phyloP scores from a whole-genome alignment of 2,113 vertebrate genomes.

The Pelusios castaneus region DNA sequence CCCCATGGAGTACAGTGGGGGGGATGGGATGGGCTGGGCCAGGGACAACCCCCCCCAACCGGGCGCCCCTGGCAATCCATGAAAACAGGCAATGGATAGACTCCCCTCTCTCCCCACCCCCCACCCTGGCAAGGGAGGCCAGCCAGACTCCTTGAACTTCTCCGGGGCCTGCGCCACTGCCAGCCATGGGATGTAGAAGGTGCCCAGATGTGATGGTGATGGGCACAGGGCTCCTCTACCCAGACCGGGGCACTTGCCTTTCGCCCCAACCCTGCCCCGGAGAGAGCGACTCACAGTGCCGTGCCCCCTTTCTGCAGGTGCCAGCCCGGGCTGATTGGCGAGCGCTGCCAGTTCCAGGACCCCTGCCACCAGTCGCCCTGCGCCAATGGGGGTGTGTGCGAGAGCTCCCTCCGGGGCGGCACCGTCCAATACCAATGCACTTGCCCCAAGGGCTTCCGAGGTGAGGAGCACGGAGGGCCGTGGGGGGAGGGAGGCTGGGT shows the following conservation, averaged over 20 bases:
- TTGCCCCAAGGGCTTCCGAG: conserved; percentile 90
- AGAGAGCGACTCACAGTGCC: too few species aligned
- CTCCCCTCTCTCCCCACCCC: neutral
- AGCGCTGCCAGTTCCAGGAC: conserved; percentile 86
- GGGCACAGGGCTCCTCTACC: neutral
- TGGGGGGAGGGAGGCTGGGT: neutral
- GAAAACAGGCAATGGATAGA: neutral
- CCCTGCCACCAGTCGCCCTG: conserved; percentile 89
- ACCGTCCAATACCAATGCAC: conserved; percentile 86
- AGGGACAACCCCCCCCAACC: neutral
- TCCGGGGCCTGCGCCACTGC: too few species aligned
- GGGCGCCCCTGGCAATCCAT: neutral
- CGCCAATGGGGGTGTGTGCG: conserved; percentile 86
- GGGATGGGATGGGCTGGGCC: conserved; percentile 24
- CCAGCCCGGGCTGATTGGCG: conserved; percentile 86
- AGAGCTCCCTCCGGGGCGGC: conserved; percentile 82
- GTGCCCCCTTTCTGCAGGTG: conserved; percentile 78
- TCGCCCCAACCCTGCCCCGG: neutral
- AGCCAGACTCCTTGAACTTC: neutral
- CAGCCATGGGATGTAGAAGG: neutral
- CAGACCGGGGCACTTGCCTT: too few species aligned
- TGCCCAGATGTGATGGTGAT: neutral
- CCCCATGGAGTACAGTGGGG: conserved; percentile 12
- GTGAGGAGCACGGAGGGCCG: conserved; percentile 63
- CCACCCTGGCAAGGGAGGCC: neutral